Percentiles rank a stretch among this genome's conserved stretches.
phyloP scores from a whole-genome alignment of 1,140 invertebrate genomes.

The Drosophila jambulina region DNA sequence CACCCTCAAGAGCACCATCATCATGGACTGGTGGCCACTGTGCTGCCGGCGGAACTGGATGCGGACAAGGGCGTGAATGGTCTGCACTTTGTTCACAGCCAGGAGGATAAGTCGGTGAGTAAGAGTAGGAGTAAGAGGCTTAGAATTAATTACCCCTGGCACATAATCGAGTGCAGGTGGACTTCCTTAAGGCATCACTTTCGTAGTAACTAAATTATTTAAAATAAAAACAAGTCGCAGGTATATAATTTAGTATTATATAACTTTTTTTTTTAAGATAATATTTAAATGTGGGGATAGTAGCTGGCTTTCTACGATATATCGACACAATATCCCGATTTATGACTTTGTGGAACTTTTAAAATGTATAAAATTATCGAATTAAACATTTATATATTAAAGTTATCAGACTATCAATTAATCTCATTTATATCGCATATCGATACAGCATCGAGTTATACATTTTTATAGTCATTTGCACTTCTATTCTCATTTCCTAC shows the following conservation, averaged over 20 bases:
- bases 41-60: constrained; percentile 56
- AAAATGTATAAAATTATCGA: not conserved
- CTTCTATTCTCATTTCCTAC: no score
- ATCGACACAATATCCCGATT: not conserved
- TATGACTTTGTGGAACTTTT: not conserved
- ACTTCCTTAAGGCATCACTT: not conserved
- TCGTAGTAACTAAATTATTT: not conserved
- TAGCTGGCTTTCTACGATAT: not conserved
- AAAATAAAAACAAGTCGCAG: not conserved
- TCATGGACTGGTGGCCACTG: constrained; percentile 42
- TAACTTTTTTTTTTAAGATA: not conserved
- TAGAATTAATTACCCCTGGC: constrained; percentile 7
- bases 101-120: constrained; percentile 63
- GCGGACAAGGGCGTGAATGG: constrained; percentile 43
- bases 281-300: not conserved
- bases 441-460: no score
- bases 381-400: not conserved
- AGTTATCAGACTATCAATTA: not conserved
- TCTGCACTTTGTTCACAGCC: constrained; percentile 51
- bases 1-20: constrained; percentile 13
- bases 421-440: not conserved
- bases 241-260: not conserved
- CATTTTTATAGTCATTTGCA: no score
- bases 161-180: not conserved
- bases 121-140: constrained; percentile 2